Evolutionary conservation across 2,797 vertebrate genomes (phyloP).

Genomic region (Hippocampus kuda): DNA sequence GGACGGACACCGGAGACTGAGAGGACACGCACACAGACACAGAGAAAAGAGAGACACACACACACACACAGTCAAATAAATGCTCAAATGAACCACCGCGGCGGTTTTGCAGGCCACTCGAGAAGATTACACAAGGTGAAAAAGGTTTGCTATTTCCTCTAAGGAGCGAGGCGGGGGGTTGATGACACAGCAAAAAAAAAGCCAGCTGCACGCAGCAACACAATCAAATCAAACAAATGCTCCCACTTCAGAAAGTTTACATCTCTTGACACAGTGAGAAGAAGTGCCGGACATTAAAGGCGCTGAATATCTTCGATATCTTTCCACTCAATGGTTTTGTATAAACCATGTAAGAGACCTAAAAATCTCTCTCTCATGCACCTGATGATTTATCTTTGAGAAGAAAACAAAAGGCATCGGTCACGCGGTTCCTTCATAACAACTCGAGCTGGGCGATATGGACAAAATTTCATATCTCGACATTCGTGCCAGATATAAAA

Average conservation of each 20-base stretch:
- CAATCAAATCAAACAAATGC: conserved; percentile 18
- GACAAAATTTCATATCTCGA: too few species aligned
- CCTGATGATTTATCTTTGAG: neutral
- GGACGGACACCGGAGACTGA: conserved; percentile 85
- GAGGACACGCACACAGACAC: conserved; percentile 18
- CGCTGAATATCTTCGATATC: neutral
- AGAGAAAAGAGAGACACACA: neutral
- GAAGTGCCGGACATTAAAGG: neutral
- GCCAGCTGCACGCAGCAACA: conserved; percentile 36
- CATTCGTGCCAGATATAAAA: too few species aligned
- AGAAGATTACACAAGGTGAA: conserved; percentile 18
- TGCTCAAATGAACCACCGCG: conserved; percentile 15
- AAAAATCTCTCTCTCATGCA: neutral
- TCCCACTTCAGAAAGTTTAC: neutral
- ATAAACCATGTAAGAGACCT: neutral
- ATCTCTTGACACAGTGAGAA: neutral
- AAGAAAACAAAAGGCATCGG: neutral
- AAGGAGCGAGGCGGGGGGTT: conserved; percentile 12
- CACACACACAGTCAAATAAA: neutral
- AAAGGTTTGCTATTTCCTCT: conserved; percentile 42
- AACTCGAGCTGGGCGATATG: neutral
- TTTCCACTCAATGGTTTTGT: neutral
- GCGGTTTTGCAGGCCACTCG: conserved; percentile 8
- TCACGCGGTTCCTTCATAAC: neutral
- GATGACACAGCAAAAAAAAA: conserved; percentile 51